These are phyloP conservation scores for Epizoanthus illoricatus DNA, from an alignment of 92 coral and sea anemone genomes.

Conservation along the genomic window DNA sequence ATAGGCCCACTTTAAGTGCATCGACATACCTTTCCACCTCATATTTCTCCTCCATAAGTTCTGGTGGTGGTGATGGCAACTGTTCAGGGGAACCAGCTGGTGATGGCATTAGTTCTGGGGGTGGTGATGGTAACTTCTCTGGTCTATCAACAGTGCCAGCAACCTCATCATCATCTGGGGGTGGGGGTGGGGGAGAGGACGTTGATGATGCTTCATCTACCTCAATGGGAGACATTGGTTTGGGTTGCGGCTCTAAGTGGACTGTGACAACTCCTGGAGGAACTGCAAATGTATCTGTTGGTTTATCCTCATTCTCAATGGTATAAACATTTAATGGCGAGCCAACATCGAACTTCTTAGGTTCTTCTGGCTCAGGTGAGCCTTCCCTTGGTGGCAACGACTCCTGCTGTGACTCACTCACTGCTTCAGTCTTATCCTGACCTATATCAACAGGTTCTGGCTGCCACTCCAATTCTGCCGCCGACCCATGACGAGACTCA, in stretches of 20 bases:
- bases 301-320: slow-evolving; percentile 45
- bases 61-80: slow-evolving; percentile 91
- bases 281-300: slow-evolving; percentile 53
- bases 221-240: slow-evolving; percentile 85
- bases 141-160: slow-evolving; percentile 59
- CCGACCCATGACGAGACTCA: slow-evolving; percentile 51
- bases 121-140: slow-evolving; percentile 86
- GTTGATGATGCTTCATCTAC: slow-evolving; percentile 76
- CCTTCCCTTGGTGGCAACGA: background rate
- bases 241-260: slow-evolving; percentile 75
- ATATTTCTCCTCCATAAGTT: slow-evolving; percentile 56
- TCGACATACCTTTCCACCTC: slow-evolving; percentile 35
- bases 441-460: slow-evolving; percentile 53
- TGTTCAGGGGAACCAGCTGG: slow-evolving; percentile 38
- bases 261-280: slow-evolving; percentile 75
- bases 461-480: slow-evolving; percentile 83
- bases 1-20: too few species aligned
- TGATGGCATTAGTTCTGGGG: slow-evolving; percentile 63
- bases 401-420: slow-evolving; percentile 1
- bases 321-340: slow-evolving; percentile 52
- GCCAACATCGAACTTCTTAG: slow-evolving; percentile 50
- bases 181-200: slow-evolving; percentile 84
- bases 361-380: slow-evolving; percentile 42
- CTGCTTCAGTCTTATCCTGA: slow-evolving; percentile 20
- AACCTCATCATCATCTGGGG: slow-evolving; percentile 66